phyloP scores from a whole-genome alignment of 1,140 invertebrate genomes.

The Ditylenchus dipsaci region DNA sequence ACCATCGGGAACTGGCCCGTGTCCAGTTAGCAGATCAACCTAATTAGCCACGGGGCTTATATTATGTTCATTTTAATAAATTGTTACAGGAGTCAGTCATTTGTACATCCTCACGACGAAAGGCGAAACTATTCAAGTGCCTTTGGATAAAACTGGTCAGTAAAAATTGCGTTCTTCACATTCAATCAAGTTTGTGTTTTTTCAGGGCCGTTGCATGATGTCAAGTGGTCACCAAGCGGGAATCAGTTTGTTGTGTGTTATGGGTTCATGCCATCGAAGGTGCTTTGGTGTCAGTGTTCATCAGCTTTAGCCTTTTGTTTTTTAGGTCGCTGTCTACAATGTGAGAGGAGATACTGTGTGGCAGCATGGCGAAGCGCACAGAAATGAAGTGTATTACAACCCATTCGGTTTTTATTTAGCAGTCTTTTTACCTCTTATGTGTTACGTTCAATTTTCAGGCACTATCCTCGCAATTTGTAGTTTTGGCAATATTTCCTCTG shows the following conservation, averaged over 20 bases:
- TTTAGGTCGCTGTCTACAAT: conserved; percentile 70
- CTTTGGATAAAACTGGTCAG: conserved; percentile 70
- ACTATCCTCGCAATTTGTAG: conserved; percentile 84
- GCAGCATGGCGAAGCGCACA: conserved; percentile 80
- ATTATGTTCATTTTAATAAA: not conserved
- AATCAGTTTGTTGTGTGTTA: conserved; percentile 62
- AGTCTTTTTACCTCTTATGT: too few relatives aligned
- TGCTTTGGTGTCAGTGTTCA: conserved; percentile 20
- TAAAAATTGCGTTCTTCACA: too few relatives aligned
- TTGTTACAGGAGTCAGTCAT: not conserved
- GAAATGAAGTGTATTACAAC: conserved; percentile 84
- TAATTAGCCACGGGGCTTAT: too few relatives aligned
- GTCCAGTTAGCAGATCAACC: too few relatives aligned
- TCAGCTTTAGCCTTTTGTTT: not conserved
- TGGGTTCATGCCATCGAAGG: conserved; percentile 79
- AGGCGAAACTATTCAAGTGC: conserved; percentile 77
- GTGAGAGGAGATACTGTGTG: conserved; percentile 83
- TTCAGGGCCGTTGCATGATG: conserved; percentile 72
- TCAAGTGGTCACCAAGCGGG: conserved; percentile 83
- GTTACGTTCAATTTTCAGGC: conserved; percentile 54
- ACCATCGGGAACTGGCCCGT: too few relatives aligned
- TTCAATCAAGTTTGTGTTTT: too few relatives aligned
- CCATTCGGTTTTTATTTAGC: conserved; percentile 65
- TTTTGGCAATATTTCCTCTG: conserved; percentile 80
- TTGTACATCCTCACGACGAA: conserved; percentile 69